Base-by-base conservation (phyloP, 2,888 invertebrate species). In the Tenodera sinensis region DNA sequence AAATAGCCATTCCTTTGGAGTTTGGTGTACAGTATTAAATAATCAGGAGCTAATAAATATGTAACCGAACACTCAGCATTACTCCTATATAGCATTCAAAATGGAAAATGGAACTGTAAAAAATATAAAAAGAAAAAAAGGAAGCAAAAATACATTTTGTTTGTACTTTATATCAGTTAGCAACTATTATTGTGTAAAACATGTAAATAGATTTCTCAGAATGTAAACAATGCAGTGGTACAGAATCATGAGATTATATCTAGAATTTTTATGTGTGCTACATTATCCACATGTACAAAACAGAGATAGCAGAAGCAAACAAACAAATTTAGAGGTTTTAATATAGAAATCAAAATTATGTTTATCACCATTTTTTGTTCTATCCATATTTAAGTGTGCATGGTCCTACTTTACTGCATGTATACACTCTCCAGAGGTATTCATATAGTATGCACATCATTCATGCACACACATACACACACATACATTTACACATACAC, bases 201-300 rank as follows among this genome's bases (percentile, higher is more conserved):
- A 86, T 86, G 86, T 86, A 86, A 47, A 86, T 86, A 86, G 86
- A 86, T 12, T 86, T 30, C 81, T 86, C 86, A 81, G 47, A 86
- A 47, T 42, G 28, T 85, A 54, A 85, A n/a, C 15, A 34, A 85
- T 85, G 47, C 42, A 34, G 27, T 85, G 85, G 27, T 27, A 27
- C 20, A 86, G 54, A 86, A 86, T 54, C 30, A 30, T 25, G 81
- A 81, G 86, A 81, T 86, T 86, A 81, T 86, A 86, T 86, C 81
- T 86, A 86, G 81, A 14, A 3, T 28, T 28, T 84, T 30, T 30
- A 30, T 9, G n/a, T 86, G 86, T 81, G 20, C 30, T 81, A 20
- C 86, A 28, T 14, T 85, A 85, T 25, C 85, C 27, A 25, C 28
- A 15, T 86, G 86, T 85, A 85, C 85, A 71, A 85, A 85, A 28